Evolutionary conservation across 2,888 invertebrate genomes (phyloP).

Genomic region (Melinaea menophilus): DNA sequence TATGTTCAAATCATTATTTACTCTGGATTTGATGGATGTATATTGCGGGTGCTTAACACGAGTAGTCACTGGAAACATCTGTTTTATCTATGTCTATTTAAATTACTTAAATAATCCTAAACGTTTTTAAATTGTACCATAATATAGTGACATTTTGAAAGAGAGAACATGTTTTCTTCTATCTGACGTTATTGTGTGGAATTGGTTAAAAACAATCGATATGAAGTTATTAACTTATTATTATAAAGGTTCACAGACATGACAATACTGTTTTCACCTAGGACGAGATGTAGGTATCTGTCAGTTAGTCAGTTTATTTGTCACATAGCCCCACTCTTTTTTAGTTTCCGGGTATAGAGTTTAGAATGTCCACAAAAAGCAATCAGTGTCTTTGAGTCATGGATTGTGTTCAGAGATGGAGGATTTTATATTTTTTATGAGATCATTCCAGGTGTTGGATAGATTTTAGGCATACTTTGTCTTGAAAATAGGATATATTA

Average conservation of each 20-base stretch:
- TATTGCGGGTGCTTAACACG: slow-evolving; percentile 9
- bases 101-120: neutral
- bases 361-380: too few relatives aligned
- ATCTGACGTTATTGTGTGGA: neutral
- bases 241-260: neutral
- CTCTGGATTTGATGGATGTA: slow-evolving; percentile 10
- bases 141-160: neutral
- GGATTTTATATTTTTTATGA: too few relatives aligned
- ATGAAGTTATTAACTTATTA: neutral
- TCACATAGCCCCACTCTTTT: too few relatives aligned
- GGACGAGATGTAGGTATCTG: too few relatives aligned
- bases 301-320: too few relatives aligned
- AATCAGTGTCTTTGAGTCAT: too few relatives aligned
- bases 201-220: neutral
- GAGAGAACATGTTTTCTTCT: neutral
- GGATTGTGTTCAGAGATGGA: too few relatives aligned
- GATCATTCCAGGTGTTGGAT: too few relatives aligned
- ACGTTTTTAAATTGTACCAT: neutral
- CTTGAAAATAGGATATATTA: too few relatives aligned
- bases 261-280: neutral
- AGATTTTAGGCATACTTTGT: too few relatives aligned
- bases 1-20: slow-evolving; percentile 7
- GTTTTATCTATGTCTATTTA: neutral
- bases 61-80: slow-evolving; percentile 11
- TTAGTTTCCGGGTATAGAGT: too few relatives aligned